phyloP scores from a whole-genome alignment of 1,140 invertebrate species.

The Hirudo medicinalis region DNA sequence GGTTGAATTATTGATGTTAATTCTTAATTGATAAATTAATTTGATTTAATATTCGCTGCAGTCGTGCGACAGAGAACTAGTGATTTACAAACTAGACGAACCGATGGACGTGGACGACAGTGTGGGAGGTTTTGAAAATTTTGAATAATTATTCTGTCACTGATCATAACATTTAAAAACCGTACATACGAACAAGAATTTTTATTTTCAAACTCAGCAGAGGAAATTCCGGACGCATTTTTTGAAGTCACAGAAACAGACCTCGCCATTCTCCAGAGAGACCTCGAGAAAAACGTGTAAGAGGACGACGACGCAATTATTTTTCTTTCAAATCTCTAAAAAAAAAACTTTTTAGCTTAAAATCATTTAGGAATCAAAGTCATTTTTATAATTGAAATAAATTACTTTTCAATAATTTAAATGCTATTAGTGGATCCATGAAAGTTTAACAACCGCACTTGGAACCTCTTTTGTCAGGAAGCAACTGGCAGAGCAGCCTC shows the following conservation, averaged over 20 bases:
- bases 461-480: conserved; percentile 31
- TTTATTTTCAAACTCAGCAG: not conserved
- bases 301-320: conserved; percentile 8
- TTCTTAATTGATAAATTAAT: not conserved
- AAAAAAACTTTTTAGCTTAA: too few species aligned
- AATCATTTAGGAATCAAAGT: too few species aligned
- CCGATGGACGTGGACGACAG: not conserved
- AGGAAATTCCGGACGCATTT: conserved; percentile 63
- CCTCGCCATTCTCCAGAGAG: conserved; percentile 54
- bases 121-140: not conserved
- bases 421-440: too few species aligned
- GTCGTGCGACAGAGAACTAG: conserved; percentile 34
- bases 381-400: too few species aligned
- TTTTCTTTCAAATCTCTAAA: too few species aligned
- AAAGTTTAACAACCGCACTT: too few species aligned
- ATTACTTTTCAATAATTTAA: too few species aligned
- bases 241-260: conserved; percentile 67
- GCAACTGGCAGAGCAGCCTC: conserved; percentile 48
- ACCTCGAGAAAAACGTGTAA: conserved; percentile 51
- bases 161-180: too few species aligned
- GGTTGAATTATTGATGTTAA: not conserved
- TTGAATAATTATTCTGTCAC: not conserved
- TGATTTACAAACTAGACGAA: conserved; percentile 31
- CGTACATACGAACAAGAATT: not conserved
- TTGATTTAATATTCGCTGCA: conserved; percentile 24